Evolutionary conservation across 2,113 vertebrate species (phyloP), one percentile per base, ranked within the genome.

Genomic region (Ailuropoda melanoleuca): DNA sequence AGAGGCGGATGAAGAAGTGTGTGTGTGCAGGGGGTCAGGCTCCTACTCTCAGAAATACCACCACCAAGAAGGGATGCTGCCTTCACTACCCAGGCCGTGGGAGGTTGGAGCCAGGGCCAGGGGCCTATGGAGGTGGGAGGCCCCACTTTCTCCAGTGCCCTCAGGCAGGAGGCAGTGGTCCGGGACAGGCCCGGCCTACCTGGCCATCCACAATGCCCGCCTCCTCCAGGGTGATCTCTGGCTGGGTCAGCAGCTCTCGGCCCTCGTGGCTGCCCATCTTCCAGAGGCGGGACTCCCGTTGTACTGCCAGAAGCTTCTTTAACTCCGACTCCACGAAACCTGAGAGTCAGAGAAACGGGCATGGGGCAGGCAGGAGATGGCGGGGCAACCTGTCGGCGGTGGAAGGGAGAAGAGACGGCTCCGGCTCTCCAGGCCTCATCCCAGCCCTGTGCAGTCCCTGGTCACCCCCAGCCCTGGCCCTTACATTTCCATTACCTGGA

Each of bases 311-410:
- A 5, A 88, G 15, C 37, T 96, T 95, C 97, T 97, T 92, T 93
- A 94, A 34, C 72, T 97, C 92, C 0, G 19, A 86, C 86, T 97
- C 97, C 94, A 85, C 74, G 4, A 97, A 97, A 37, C 98, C 97
- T 98, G 3, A 0, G 29, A 80, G 60, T 21, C 85, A 74, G 60
- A 95, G 82, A 68, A 29, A 50, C 0, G 17, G n/a, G 85, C 19
- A 9, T 3, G 48, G 46, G 64, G 50, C n/a, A 87, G 24, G 46
- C 21, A 29, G 50, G 48, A 50, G n/a, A n/a, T 50, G 19, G 18
- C 3, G 29, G 34, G 14, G 37, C 39, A 9, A 24, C 7, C 58
- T n/a, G 39, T 31, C 29, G 6, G 23, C 53, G 80, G 37, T 31
- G 18, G 1, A 9, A 80, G 82, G 70, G n/a, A 53, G 23, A 29